phyloP scores from a whole-genome alignment of 2,113 vertebrate genomes.

The Parus major region DNA sequence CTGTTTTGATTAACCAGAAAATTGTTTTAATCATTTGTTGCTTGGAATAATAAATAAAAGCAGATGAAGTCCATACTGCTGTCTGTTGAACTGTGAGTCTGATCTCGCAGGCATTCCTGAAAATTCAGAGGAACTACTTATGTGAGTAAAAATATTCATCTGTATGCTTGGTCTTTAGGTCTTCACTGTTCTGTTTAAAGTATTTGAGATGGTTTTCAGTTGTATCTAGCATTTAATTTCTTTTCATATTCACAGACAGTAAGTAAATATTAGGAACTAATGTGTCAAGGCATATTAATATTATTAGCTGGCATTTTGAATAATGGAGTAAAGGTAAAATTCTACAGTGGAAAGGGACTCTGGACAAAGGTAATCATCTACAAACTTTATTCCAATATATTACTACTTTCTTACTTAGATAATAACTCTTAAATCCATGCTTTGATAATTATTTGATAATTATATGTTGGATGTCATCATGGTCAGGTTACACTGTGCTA shows the following conservation, averaged over 20 bases:
- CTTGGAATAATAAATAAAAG: constrained; percentile 66
- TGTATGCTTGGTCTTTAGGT: neutral
- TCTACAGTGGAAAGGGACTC: neutral
- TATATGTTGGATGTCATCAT: neutral
- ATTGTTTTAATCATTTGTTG: constrained; percentile 73
- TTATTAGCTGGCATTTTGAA: constrained; percentile 44
- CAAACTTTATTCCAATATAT: constrained; percentile 5
- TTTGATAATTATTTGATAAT: neutral
- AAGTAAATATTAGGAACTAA: constrained; percentile 53
- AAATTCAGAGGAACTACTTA: neutral
- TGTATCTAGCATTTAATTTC: constrained; percentile 46
- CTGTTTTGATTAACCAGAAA: constrained; percentile 74
- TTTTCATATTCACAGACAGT: constrained; percentile 20
- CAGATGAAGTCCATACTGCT: constrained; percentile 15
- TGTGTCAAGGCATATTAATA: constrained; percentile 15
- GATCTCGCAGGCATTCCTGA: neutral
- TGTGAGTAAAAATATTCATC: neutral
- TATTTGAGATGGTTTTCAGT: neutral
- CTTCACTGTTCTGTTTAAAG: constrained; percentile 12
- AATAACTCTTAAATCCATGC: neutral
- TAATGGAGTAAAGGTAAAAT: constrained; percentile 30
- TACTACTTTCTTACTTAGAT: neutral
- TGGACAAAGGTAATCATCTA: neutral
- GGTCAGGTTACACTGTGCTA: neutral
- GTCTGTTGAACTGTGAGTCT: constrained; percentile 4